A percentile compares a stretch with the other conserved stretches of the same genome.
phyloP scores from a whole-genome alignment of 2,113 vertebrate genomes.

The Nycticebus coucang region DNA sequence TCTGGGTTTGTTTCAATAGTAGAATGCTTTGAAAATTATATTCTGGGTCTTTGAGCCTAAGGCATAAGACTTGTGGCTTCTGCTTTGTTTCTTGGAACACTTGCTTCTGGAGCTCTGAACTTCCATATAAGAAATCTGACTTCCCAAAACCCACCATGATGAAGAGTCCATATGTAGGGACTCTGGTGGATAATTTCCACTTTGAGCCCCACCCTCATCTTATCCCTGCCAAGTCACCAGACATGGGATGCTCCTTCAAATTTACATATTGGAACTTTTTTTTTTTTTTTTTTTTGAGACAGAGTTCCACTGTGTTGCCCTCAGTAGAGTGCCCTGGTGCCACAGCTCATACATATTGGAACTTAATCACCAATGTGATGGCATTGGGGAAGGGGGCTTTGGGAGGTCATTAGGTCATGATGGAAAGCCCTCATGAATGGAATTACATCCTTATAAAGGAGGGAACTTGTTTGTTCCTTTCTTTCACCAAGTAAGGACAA shows the following conservation, averaged over 20 bases:
- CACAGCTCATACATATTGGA: background rate
- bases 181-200: no score
- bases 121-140: background rate
- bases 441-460: background rate
- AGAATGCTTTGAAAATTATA: background rate
- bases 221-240: background rate
- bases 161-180: background rate
- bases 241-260: background rate
- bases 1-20: background rate
- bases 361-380: background rate
- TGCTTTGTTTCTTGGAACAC: background rate
- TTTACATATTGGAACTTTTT: background rate
- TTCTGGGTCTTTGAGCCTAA: background rate
- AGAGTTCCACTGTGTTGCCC: no score
- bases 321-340: no score
- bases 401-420: background rate
- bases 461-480: background rate
- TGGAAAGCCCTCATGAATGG: background rate
- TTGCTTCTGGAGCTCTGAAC: background rate
- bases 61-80: background rate
- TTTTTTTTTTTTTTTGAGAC: no score
- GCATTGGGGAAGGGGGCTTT: background rate
- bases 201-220: background rate
- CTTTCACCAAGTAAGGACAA: background rate
- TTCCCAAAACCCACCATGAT: no score